phyloP scores from a whole-genome alignment of 1,140 invertebrate species.

The Lepidostoma basale region DNA sequence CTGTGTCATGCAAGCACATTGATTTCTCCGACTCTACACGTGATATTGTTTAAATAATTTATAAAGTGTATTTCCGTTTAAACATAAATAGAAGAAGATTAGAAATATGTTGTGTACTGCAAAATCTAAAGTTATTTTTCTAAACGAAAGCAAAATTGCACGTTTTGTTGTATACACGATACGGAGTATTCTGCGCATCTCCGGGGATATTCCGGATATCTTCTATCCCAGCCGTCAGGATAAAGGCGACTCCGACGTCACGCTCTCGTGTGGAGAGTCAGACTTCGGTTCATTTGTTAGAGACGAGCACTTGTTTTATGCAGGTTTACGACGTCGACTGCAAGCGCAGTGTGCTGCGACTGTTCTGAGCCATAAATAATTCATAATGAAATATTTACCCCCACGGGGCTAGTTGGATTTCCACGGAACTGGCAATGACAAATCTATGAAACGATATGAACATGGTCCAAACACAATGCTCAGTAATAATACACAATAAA shows the following conservation, averaged over 20 bases:
- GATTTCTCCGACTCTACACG: no score
- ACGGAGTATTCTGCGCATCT: background rate
- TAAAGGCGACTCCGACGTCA: constrained; percentile 1
- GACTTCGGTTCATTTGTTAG: constrained; percentile 12
- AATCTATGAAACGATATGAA: background rate
- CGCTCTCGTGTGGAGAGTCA: background rate
- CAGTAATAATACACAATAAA: background rate
- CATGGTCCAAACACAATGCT: background rate
- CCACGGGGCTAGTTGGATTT: background rate
- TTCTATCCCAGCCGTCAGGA: background rate
- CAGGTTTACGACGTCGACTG: background rate
- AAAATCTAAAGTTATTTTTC: no score
- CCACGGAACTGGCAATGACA: background rate
- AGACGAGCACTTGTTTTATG: constrained; percentile 2
- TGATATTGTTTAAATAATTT: no score
- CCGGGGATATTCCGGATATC: background rate
- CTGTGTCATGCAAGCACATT: no score
- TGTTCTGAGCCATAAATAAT: background rate
- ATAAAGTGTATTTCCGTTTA: no score
- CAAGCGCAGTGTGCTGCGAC: background rate
- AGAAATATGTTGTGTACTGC: no score
- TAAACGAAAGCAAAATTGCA: no score
- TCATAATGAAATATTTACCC: background rate
- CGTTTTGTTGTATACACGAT: background rate
- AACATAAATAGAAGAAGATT: no score